Conservation (phyloP, 2,113 vertebrate genomes). For the Phrynocephalus versicolor region DNA sequence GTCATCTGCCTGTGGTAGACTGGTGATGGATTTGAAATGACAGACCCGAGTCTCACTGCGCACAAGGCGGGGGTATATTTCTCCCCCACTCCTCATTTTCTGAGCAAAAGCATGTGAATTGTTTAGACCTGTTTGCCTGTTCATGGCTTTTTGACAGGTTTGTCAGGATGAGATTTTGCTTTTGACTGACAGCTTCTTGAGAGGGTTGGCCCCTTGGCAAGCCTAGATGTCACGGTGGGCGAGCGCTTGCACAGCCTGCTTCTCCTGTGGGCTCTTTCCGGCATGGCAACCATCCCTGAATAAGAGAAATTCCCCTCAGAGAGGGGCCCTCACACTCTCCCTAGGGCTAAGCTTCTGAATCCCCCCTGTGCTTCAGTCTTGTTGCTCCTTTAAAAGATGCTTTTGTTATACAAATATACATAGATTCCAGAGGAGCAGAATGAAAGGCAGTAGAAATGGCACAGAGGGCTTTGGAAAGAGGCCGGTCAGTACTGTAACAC, state of each 20-base stretch:
- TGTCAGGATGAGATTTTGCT: too few species aligned
- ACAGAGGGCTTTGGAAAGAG: conserved; percentile 51
- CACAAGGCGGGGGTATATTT: background rate
- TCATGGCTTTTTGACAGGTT: background rate
- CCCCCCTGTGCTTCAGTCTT: background rate
- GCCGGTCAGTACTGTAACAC: conserved; percentile 63
- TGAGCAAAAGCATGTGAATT: background rate
- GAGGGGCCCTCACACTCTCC: background rate
- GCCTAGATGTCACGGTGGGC: background rate
- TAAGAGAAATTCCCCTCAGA: background rate
- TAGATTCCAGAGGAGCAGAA: background rate
- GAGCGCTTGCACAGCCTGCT: background rate
- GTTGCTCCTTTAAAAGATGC: background rate
- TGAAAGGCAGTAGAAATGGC: conserved; percentile 33
- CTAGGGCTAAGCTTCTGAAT: background rate
- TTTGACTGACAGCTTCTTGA: background rate
- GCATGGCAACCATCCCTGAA: background rate
- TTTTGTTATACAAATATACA: conserved; percentile 3
- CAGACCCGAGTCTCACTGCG: background rate
- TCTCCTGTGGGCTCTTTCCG: background rate
- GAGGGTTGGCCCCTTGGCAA: background rate
- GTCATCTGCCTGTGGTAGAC: background rate
- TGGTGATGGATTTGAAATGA: background rate
- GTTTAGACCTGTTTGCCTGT: background rate
- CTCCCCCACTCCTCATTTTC: too few species aligned